Evolutionary conservation across 2,797 vertebrate genomes (phyloP).

Genomic region (Sebastolobus altivelis): DNA sequence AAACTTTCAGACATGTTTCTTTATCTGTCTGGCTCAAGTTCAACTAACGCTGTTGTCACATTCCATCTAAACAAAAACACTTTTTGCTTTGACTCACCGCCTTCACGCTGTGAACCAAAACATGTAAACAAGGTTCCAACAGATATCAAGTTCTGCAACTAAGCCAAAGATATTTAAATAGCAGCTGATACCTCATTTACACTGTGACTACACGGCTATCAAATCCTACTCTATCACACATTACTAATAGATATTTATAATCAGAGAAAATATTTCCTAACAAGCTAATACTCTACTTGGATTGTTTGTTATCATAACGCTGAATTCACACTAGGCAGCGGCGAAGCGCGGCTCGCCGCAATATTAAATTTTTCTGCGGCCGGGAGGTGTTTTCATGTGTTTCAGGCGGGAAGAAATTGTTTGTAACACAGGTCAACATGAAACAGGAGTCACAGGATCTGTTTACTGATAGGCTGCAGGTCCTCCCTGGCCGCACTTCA

Average conservation of each 20-base stretch:
- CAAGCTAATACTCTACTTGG: not conserved
- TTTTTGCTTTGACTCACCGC: constrained; percentile 46
- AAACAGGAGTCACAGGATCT: too few relatives aligned
- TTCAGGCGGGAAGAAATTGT: too few relatives aligned
- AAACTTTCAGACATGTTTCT: not conserved
- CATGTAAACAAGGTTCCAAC: constrained; percentile 29
- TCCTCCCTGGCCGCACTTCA: too few relatives aligned
- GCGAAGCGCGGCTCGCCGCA: too few relatives aligned
- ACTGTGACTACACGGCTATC: not conserved
- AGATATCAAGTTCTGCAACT: constrained; percentile 23
- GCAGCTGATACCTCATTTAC: constrained; percentile 4
- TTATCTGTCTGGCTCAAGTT: constrained; percentile 7
- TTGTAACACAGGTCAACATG: too few relatives aligned
- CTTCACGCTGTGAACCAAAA: constrained; percentile 34
- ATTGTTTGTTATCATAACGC: not conserved
- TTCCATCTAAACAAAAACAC: constrained; percentile 47
- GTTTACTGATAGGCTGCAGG: too few relatives aligned
- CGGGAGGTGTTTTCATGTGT: too few relatives aligned
- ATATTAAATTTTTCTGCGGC: too few relatives aligned
- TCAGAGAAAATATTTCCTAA: not conserved
- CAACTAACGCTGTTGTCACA: not conserved
- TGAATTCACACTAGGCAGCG: too few relatives aligned
- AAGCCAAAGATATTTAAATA: constrained; percentile 33
- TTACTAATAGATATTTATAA: not conserved
- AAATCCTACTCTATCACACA: not conserved